These are phyloP conservation scores for Rhamnusium bicolor DNA, from an alignment of 2,888 invertebrate species.

Conservation along the genomic window DNA sequence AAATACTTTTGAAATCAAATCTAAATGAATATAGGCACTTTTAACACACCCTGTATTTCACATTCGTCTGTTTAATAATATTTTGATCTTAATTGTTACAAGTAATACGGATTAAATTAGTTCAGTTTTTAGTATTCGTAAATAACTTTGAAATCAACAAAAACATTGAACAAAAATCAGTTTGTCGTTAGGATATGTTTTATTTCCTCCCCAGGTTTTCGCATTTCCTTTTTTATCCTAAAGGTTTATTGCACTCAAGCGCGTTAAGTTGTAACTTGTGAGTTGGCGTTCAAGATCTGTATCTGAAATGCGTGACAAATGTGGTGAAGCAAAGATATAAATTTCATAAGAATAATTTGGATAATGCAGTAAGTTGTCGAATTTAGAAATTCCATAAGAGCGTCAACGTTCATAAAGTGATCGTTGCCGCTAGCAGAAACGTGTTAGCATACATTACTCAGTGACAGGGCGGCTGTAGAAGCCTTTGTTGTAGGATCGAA, in stretches of 20 bases:
- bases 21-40: no score
- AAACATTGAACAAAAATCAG: background rate
- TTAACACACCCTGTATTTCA: no score
- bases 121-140: background rate
- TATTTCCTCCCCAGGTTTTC: conserved; percentile 33
- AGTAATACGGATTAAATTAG: no score
- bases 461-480: conserved; percentile 68
- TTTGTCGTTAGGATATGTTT: background rate
- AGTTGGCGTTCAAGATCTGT: conserved; percentile 39
- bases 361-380: conserved; percentile 60
- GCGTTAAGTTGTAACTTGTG: conserved; percentile 24
- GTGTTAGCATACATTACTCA: conserved; percentile 71
- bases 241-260: conserved; percentile 46
- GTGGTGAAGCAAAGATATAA: conserved; percentile 44
- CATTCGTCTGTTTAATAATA: no score
- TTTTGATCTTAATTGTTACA: no score
- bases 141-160: no score
- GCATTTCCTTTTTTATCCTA: conserved; percentile 44
- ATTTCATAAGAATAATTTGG: conserved; percentile 55
- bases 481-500: conserved; percentile 69
- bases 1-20: no score
- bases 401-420: conserved; percentile 68
- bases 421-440: conserved; percentile 68
- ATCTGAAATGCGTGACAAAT: conserved; percentile 53
- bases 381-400: conserved; percentile 57